Percentiles rank a stretch among this genome's conserved stretches.
Conservation (phyloP, 1,140 invertebrate genomes). For the Zelostemma sp. region DNA sequence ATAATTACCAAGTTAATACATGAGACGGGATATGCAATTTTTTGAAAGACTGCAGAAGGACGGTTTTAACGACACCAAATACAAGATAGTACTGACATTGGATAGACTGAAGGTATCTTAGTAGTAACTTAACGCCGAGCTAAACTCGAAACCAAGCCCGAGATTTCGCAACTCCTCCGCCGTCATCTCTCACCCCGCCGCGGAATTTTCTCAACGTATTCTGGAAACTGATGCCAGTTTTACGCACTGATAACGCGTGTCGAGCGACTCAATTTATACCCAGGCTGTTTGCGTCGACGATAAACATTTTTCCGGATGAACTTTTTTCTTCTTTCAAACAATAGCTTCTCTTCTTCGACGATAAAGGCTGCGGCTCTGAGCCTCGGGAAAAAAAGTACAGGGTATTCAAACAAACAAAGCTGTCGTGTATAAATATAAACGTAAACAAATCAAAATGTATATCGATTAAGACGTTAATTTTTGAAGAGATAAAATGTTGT, state of each 20-base stretch:
- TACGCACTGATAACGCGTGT: slow-evolving; percentile 23
- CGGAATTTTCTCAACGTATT: slow-evolving; percentile 13
- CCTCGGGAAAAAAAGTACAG: too few relatives aligned
- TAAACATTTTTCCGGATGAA: too few relatives aligned
- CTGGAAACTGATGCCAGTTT: slow-evolving; percentile 27
- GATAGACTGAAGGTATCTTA: slow-evolving; percentile 72
- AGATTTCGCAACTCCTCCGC: slow-evolving; percentile 17
- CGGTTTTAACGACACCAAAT: slow-evolving; percentile 72
- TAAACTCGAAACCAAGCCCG: slow-evolving; percentile 55
- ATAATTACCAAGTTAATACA: slow-evolving; percentile 8
- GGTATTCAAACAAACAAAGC: too few relatives aligned
- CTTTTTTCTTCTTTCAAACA: too few relatives aligned
- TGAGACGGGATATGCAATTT: slow-evolving; percentile 54
- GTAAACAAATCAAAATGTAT: too few relatives aligned
- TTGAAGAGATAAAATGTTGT: too few relatives aligned
- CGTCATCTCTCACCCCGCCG: slow-evolving; percentile 9
- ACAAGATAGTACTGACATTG: slow-evolving; percentile 72
- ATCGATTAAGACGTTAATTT: too few relatives aligned
- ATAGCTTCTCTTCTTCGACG: too few relatives aligned
- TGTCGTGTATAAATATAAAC: too few relatives aligned
- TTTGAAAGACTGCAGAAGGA: slow-evolving; percentile 68
- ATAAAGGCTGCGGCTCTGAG: too few relatives aligned
- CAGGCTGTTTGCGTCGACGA: too few relatives aligned
- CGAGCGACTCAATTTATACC: not conserved
- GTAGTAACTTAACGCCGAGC: slow-evolving; percentile 69